Evolutionary conservation across 2,888 invertebrate species (phyloP), one percentile per base, ranked within the genome.

Genomic region (Limenitis camilla): DNA sequence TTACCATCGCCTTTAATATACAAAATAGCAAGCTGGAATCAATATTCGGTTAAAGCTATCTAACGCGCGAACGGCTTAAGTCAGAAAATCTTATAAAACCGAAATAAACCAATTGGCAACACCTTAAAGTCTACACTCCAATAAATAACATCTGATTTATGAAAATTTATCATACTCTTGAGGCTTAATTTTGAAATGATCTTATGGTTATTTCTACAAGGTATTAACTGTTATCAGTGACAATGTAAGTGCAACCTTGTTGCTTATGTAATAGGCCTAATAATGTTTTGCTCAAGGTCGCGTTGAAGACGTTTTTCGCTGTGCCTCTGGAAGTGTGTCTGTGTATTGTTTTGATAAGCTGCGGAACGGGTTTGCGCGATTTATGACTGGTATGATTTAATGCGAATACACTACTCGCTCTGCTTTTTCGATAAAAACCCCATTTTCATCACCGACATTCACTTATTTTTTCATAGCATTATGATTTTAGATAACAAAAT

Each of bases 291-390:
- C 55, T 60, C 44, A 58, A 60, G 64, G 61, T 63, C 58, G 69
- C 49, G 59, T 64, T 67, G 73, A 77, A 73, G 76, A 74, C 77
- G 74, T 83, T 83, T 76, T 76, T 75, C 71, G 62, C 62, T 65
- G 64, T 64, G 64, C 66, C 70, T 64, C 63, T 78, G 71, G 78
- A 86, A 87, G 83, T 85, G 85, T 87, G 85, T 85, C 83, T 84
- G 86, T 78, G 85, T 85, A 88, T 88, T 88, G 87, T 88, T 88
- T 87, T 88, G 88, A 88, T 87, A 88, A 85, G 87, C 85, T 86
- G 84, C 71, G 75, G 75, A 87, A 86, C 88, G 81, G 81, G 88
- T 88, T 87, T 78, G 77, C 68, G 67, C 79, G 84, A 88, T 88
- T 88, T 88, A 88, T 82, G 78, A 75, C 74, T 75, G 71, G 80